These are phyloP conservation scores for Luscinia luscinia DNA, from an alignment of 2,797 vertebrate species.

Conservation along the genomic window DNA sequence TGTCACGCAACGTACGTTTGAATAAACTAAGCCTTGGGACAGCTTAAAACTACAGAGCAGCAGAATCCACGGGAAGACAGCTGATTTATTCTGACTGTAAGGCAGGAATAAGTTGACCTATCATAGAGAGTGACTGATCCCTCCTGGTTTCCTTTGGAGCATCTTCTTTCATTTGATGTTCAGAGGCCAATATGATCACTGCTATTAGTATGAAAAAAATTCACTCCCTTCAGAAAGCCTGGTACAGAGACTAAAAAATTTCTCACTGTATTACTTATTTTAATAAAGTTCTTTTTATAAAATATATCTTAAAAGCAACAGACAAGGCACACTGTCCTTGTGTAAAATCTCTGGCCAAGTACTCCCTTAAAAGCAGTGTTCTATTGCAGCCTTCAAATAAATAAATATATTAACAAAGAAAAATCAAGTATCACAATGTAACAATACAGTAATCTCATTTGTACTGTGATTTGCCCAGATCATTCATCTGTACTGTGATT, in stretches of 20 bases:
- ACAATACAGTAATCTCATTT: background rate
- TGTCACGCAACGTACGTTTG: rapidly evolving
- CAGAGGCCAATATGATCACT: background rate
- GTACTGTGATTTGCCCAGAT: background rate
- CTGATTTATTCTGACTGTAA: constrained; percentile 4
- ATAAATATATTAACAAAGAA: background rate
- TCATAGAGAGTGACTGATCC: background rate
- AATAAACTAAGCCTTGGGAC: constrained; percentile 2
- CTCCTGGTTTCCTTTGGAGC: background rate
- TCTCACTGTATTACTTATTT: background rate
- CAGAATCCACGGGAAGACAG: background rate
- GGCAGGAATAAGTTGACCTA: background rate
- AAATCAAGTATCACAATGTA: background rate
- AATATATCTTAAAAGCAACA: background rate
- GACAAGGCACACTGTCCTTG: background rate
- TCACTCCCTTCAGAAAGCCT: background rate
- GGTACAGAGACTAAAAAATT: background rate
- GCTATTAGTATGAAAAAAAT: background rate
- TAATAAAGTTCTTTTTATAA: background rate
- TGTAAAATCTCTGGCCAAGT: background rate
- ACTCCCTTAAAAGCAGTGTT: background rate
- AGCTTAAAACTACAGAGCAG: background rate
- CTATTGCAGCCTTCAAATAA: background rate
- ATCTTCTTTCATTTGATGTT: background rate
- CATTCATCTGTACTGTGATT: background rate